Conservation (phyloP, 2,797 vertebrate genomes). For the Schizothorax lantsangensis region DNA sequence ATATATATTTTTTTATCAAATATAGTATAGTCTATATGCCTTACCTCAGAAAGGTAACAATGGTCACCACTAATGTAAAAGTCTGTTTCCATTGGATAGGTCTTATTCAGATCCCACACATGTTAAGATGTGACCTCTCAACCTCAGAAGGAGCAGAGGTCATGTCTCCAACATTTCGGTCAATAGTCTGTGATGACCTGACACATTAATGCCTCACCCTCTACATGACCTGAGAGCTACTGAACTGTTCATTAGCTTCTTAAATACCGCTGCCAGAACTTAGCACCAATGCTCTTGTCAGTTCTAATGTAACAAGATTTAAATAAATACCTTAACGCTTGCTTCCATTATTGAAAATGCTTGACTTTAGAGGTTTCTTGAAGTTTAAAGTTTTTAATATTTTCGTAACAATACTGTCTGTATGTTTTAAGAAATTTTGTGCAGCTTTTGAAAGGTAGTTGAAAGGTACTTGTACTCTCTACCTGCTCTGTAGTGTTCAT, state of each 20-base stretch:
- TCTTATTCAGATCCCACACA: neutral
- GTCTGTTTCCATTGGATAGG: neutral
- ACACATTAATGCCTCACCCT: neutral
- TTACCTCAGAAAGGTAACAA: neutral
- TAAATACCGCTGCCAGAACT: neutral
- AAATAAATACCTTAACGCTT: neutral
- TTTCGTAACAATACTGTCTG: neutral
- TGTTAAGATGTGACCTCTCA: neutral
- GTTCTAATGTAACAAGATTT: neutral
- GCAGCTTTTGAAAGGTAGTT: neutral
- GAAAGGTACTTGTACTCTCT: neutral
- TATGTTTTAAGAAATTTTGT: neutral
- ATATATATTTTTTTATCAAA: neutral
- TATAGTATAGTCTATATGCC: neutral
- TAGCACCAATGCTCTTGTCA: neutral
- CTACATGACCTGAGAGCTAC: neutral
- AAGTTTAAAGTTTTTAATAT: neutral
- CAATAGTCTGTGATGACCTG: neutral
- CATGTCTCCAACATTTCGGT: neutral
- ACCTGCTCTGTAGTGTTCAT: neutral
- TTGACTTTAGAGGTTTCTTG: neutral
- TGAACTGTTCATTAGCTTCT: neutral
- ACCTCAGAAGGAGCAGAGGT: conserved; percentile 5
- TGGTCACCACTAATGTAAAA: neutral
- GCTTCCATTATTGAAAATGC: neutral